Conservation (phyloP, 1,140 invertebrate species). For the Drosophila prosaltans region DNA sequence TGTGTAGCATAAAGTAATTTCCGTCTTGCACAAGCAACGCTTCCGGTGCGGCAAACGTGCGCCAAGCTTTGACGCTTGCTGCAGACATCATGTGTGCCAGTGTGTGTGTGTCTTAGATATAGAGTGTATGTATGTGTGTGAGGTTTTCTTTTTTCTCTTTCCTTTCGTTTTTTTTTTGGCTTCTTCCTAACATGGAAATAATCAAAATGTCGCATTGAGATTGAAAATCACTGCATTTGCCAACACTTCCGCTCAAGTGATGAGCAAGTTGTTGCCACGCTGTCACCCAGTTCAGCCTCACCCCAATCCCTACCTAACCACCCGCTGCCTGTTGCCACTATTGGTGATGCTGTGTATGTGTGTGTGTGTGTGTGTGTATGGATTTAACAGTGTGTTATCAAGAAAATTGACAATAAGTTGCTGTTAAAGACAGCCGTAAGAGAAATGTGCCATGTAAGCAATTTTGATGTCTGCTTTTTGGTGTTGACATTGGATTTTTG, state of each 20-base stretch:
- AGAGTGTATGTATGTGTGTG: slow-evolving; percentile 36
- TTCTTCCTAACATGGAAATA: slow-evolving; percentile 76
- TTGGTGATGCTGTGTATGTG: slow-evolving; percentile 15
- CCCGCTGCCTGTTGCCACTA: slow-evolving; percentile 12
- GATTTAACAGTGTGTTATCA: slow-evolving; percentile 66
- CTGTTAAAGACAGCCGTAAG: slow-evolving; percentile 75
- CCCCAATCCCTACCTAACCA: not conserved
- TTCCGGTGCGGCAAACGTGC: slow-evolving; percentile 82
- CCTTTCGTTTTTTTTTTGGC: slow-evolving; percentile 40
- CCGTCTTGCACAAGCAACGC: slow-evolving; percentile 80
- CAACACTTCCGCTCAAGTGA: slow-evolving; percentile 79
- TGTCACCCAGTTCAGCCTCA: slow-evolving; percentile 2
- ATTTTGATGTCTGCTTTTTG: slow-evolving; percentile 65
- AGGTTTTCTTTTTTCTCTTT: slow-evolving; percentile 50
- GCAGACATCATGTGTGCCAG: slow-evolving; percentile 49
- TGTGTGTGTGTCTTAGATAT: slow-evolving; percentile 20
- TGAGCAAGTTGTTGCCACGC: slow-evolving; percentile 73
- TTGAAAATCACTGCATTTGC: slow-evolving; percentile 82
- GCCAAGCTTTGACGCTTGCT: slow-evolving; percentile 71
- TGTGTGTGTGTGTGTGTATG: slow-evolving; percentile 24
- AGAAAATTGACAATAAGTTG: slow-evolving; percentile 78
- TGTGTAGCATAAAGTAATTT: slow-evolving; percentile 83
- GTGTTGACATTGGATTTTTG: slow-evolving; percentile 58
- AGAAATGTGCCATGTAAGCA: slow-evolving; percentile 77
- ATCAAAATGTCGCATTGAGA: slow-evolving; percentile 82